Evolutionary conservation across 2,113 vertebrate species (phyloP).

Genomic region (Gnathonemus echidnorhynchus): DNA sequence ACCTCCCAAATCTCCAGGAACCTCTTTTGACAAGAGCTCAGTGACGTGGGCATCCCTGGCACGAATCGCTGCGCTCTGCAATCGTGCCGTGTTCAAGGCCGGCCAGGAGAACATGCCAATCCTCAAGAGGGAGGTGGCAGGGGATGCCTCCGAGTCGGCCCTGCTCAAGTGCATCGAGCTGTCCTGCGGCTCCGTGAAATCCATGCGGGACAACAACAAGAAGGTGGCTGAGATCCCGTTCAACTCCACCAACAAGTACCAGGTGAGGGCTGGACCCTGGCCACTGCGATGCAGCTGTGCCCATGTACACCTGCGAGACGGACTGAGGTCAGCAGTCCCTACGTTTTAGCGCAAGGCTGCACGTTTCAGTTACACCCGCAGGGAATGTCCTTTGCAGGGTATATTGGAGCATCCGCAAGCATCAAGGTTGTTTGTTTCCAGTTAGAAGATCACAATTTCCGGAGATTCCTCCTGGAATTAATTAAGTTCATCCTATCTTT

Average conservation of each 20-base stretch:
- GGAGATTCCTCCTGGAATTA: background rate
- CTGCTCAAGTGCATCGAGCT: conserved; percentile 84
- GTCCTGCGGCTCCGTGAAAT: conserved; percentile 73
- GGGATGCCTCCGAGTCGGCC: conserved; percentile 82
- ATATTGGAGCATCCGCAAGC: too few relatives aligned
- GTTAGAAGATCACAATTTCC: background rate
- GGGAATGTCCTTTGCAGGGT: background rate
- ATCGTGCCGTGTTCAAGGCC: conserved; percentile 80
- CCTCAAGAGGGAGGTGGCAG: conserved; percentile 75
- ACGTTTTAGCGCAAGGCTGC: background rate
- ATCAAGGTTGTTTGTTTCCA: background rate
- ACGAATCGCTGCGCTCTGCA: conserved; percentile 76
- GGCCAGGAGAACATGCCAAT: conserved; percentile 79
- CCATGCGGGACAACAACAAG: conserved; percentile 80
- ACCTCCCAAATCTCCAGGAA: conserved; percentile 51
- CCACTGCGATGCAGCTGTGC: background rate
- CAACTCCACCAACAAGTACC: conserved; percentile 73
- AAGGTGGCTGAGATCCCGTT: conserved; percentile 87
- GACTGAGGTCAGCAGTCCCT: background rate
- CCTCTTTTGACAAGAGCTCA: conserved; percentile 83
- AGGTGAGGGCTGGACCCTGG: conserved; percentile 45
- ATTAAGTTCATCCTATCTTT: background rate
- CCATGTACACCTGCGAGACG: background rate
- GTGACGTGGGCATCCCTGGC: conserved; percentile 77
- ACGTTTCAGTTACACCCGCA: background rate